These are phyloP conservation scores for Neolamprologus sp. DNA, from an alignment of 2,113 vertebrate genomes.

Conservation along the genomic window DNA sequence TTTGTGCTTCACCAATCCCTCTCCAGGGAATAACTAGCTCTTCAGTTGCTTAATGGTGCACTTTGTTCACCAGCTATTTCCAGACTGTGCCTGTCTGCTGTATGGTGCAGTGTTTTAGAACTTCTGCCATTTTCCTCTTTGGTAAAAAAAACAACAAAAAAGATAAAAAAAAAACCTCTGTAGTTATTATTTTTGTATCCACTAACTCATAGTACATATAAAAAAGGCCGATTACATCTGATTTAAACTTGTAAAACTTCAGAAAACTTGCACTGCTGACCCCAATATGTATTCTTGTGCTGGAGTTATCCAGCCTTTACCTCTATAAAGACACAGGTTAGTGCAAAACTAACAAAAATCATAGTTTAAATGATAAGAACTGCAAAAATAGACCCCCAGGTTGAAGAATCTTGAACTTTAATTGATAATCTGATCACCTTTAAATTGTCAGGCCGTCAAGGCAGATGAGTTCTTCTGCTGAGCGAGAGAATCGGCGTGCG, in stretches of 20 bases:
- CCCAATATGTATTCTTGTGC: neutral
- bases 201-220: neutral
- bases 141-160: neutral
- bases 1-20: neutral
- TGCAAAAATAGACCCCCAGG: neutral
- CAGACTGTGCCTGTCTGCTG: neutral
- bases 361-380: neutral
- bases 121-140: neutral
- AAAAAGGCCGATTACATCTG: neutral
- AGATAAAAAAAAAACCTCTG: neutral
- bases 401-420: neutral
- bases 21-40: neutral
- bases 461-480: neutral
- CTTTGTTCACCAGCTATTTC: neutral
- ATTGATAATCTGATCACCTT: neutral
- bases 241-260: neutral
- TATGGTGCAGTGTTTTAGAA: neutral
- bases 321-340: neutral
- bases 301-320: neutral
- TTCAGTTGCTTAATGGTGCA: neutral
- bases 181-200: neutral
- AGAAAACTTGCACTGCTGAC: neutral
- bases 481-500: rapidly evolving
- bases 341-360: neutral
- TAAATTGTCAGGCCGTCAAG: neutral